Evolutionary conservation across 2,797 vertebrate species (phyloP).

Genomic region (Crypturellus tataupa): DNA sequence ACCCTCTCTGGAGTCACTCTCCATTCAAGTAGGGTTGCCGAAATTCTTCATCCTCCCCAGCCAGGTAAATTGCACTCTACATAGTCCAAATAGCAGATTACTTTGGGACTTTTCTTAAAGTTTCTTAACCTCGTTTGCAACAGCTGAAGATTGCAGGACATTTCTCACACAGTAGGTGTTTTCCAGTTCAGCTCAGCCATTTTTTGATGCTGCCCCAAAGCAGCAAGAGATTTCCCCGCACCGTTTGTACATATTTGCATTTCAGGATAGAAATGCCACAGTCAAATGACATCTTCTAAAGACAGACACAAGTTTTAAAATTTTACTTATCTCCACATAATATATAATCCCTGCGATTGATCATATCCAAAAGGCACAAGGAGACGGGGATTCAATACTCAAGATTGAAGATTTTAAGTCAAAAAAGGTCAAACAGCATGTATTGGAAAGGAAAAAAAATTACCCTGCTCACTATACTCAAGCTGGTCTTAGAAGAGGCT

Average conservation of each 20-base stretch:
- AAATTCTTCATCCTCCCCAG: conserved; percentile 38
- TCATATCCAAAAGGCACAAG: not conserved
- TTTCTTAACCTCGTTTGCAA: not conserved
- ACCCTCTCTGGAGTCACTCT: conserved; percentile 30
- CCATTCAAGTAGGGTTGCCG: conserved; percentile 19
- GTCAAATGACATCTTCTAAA: not conserved
- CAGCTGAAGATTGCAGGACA: not conserved
- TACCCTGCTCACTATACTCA: too few relatives aligned
- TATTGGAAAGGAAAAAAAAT: not conserved
- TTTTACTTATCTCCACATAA: not conserved
- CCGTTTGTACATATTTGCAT: not conserved
- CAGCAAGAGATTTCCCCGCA: not conserved
- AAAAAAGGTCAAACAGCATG: not conserved
- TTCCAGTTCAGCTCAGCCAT: not conserved
- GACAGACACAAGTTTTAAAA: not conserved
- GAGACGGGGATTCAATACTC: not conserved
- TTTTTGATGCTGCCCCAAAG: not conserved
- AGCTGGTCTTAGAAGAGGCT: not conserved
- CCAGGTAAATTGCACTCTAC: conserved; percentile 31
- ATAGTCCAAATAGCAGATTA: conserved; percentile 29
- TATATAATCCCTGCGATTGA: not conserved
- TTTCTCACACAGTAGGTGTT: not conserved
- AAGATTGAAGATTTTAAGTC: not conserved
- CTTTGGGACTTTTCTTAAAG: conserved; percentile 20
- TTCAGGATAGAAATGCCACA: not conserved